Evolutionary conservation across 2,113 vertebrate species (phyloP).

Genomic region (Hiodon alosoides): DNA sequence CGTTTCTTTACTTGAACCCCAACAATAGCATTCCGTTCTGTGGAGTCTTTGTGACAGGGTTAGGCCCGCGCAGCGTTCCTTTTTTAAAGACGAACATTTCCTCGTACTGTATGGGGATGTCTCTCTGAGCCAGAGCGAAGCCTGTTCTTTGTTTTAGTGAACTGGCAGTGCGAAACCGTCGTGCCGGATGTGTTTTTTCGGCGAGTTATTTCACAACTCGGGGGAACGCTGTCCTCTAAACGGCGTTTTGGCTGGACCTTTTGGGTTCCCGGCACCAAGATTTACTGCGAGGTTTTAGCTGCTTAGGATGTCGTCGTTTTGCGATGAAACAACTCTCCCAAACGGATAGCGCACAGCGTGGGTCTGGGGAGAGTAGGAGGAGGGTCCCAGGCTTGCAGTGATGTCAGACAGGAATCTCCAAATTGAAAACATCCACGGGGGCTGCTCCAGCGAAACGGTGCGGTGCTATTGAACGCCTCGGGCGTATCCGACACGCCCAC

Average conservation of each 20-base stretch:
- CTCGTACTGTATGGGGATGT: not conserved
- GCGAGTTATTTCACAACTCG: not conserved
- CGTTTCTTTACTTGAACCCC: too few species aligned
- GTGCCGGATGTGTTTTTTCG: not conserved
- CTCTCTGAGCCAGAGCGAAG: not conserved
- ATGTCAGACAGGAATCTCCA: slow-evolving; percentile 8
- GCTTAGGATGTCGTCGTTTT: not conserved
- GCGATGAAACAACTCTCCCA: slow-evolving; percentile 6
- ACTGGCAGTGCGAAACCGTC: not conserved
- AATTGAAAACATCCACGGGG: slow-evolving; percentile 25
- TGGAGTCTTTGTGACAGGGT: too few species aligned
- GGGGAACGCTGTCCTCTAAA: not conserved
- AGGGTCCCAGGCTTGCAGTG: not conserved
- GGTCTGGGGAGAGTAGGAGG: slow-evolving; percentile 5
- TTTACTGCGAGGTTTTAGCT: not conserved
- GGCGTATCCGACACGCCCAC: slow-evolving; percentile 6
- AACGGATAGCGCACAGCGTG: too few species aligned
- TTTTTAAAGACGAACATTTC: not conserved
- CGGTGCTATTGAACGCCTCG: slow-evolving; percentile 8
- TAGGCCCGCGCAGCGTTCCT: too few species aligned
- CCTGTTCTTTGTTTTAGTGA: not conserved
- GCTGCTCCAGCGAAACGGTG: not conserved
- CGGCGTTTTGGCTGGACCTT: too few species aligned
- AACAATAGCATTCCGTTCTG: too few species aligned
- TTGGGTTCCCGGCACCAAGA: not conserved